Percentiles rank a stretch among this genome's conserved stretches.
Conservation (phyloP, 2,113 vertebrate genomes). For the Nestor notabilis region DNA sequence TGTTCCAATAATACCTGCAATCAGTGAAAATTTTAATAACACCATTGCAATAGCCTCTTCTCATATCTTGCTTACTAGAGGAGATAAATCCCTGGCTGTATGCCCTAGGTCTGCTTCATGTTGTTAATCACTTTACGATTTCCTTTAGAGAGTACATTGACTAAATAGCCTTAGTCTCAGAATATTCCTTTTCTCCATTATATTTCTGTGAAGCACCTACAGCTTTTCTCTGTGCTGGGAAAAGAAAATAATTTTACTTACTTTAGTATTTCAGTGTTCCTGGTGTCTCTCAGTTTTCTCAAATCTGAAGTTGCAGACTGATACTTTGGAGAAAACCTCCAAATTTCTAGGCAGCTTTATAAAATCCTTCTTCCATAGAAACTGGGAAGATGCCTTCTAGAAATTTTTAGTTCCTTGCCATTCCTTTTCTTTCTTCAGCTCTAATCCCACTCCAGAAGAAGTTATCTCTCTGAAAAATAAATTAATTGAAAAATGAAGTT, state of each 20-base stretch:
- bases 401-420: neutral
- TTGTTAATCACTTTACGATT: constrained; percentile 4
- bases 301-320: neutral
- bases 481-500: neutral
- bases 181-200: neutral
- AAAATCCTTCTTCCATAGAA: neutral
- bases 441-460: neutral
- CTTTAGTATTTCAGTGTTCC: neutral
- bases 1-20: neutral
- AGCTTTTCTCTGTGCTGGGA: neutral
- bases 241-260: neutral
- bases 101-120: neutral
- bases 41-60: neutral
- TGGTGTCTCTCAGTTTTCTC: neutral
- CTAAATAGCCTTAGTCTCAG: neutral
- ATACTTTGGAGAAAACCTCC: neutral
- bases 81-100: neutral
- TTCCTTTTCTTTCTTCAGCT: neutral
- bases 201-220: neutral
- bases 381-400: neutral
- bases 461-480: neutral
- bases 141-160: constrained; percentile 4
- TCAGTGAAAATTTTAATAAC: neutral
- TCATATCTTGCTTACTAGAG: neutral
- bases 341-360: neutral